Evolutionary conservation across 1,140 invertebrate genomes (phyloP), one percentile per base, ranked within the genome.

Genomic region (Bilobella aurantiaca): DNA sequence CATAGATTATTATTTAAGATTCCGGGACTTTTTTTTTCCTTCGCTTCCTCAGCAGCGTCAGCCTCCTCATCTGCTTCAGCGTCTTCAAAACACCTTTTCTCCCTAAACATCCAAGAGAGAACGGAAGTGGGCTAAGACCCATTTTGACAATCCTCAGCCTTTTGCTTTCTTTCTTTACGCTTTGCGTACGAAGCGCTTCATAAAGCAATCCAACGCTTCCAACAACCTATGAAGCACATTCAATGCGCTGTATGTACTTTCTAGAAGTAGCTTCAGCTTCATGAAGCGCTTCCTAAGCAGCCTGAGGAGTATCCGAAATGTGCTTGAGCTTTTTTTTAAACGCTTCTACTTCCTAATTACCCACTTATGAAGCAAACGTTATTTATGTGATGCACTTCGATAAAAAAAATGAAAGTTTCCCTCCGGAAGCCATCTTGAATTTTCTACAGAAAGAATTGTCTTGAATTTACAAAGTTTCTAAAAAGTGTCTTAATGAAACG

Each of bases 1-100:
- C n/a, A n/a, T n/a, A 53, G 49, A 53, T 53, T 53, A 53, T 53
- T 53, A 53, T 53, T 53, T 53, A 53, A 53, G 49, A 53, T 53
- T 53, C 8, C 5, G 21, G 21, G 12, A 23, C 5, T 14, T 53
- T 23, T 53, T 53, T 14, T 14, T 12, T 8, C 8, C 3, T 53
- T 53, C 49, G 5, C 14, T 23, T 18, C 23, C 5, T 23, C 14
- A 23, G 49, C 14, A 12, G 12, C 3, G 14, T 23, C 49, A 53
- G 25, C 49, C 5, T 5, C 49, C 23, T 5, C 49, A 18, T 23
- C 49, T 42, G n/a, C n/a, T n/a, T n/a, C n/a, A n/a, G n/a, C 37
- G n/a, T n/a, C 37, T 8, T 12, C 12, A 8, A 53, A 53, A 53
- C 49, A 53, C 49, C 49, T 53, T 53, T 53, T 23, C 49, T 12